A percentile compares a stretch with the other conserved stretches of the same genome.
phyloP scores from a whole-genome alignment of 2,797 vertebrate genomes.

The Ctenopoma multispine region DNA sequence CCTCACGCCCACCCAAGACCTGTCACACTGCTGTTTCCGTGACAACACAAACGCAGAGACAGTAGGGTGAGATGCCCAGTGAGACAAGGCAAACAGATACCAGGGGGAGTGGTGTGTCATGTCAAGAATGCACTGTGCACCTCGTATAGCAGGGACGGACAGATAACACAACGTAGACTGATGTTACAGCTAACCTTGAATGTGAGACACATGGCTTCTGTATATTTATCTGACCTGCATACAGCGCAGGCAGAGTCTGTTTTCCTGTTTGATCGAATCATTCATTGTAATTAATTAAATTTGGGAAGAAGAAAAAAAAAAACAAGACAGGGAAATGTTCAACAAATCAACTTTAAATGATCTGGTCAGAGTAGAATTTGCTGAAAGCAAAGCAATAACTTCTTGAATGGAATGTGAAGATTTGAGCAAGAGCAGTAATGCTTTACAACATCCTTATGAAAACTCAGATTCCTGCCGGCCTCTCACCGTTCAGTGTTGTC shows the following conservation, averaged over 20 bases:
- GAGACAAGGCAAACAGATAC: conserved; percentile 75
- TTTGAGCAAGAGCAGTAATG: conserved; percentile 23
- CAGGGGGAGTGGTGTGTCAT: conserved; percentile 54
- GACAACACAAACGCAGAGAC: conserved; percentile 80
- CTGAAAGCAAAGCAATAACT: not conserved
- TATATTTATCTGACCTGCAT: conserved; percentile 9
- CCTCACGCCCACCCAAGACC: conserved; percentile 84
- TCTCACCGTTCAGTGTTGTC: conserved; percentile 19
- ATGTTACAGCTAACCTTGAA: conserved; percentile 31
- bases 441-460: conserved; percentile 34
- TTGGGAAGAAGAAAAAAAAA: not conserved
- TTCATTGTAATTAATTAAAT: not conserved
- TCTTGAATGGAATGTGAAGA: conserved; percentile 22
- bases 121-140: conserved; percentile 59
- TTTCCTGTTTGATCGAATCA: not conserved
- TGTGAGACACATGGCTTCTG: conserved; percentile 13
- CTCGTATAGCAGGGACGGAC: conserved; percentile 48
- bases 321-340: not conserved
- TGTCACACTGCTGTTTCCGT: conserved; percentile 84
- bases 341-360: not conserved
- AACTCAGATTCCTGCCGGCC: conserved; percentile 33
- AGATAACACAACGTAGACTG: conserved; percentile 44
- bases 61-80: conserved; percentile 81
- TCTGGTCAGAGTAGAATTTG: not conserved
- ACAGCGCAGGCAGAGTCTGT: not conserved